Conservation (phyloP, 2,797 vertebrate genomes). For the Falco novaeseelandiae region DNA sequence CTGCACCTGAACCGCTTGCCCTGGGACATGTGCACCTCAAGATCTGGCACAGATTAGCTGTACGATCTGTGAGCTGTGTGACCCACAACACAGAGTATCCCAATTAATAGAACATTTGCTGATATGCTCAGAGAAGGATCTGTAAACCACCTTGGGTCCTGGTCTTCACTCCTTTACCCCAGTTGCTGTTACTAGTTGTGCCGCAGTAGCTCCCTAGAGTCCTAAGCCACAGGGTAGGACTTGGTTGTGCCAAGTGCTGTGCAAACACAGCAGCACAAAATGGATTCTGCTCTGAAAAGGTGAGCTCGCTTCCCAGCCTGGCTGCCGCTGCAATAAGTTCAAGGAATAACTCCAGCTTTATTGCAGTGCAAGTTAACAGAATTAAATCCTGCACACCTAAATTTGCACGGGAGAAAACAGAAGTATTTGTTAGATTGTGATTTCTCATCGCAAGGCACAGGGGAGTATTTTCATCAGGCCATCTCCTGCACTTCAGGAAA, state of each 20-base stretch:
- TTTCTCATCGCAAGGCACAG: not conserved
- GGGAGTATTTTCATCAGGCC: not conserved
- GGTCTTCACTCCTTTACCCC: not conserved
- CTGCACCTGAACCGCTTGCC: not conserved
- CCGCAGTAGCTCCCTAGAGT: not conserved
- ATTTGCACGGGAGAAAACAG: not conserved
- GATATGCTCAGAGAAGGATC: not conserved
- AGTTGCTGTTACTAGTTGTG: not conserved
- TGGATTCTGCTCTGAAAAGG: slow-evolving; percentile 24
- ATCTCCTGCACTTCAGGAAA: not conserved
- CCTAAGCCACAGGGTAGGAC: not conserved
- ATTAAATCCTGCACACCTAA: not conserved
- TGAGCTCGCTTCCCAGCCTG: not conserved
- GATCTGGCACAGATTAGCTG: not conserved
- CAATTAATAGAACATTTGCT: not conserved
- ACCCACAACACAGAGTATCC: not conserved
- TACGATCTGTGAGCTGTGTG: not conserved
- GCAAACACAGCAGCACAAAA: slow-evolving; percentile 25
- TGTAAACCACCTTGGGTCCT: not conserved
- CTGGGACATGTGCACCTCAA: not conserved
- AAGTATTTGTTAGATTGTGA: not conserved
- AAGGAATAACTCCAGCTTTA: not conserved
- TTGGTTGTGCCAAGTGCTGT: not conserved
- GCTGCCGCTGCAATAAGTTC: not conserved
- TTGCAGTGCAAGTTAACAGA: not conserved